Evolutionary conservation across 2,113 vertebrate genomes (phyloP).

Genomic region (Dendrocopos noguchii): DNA sequence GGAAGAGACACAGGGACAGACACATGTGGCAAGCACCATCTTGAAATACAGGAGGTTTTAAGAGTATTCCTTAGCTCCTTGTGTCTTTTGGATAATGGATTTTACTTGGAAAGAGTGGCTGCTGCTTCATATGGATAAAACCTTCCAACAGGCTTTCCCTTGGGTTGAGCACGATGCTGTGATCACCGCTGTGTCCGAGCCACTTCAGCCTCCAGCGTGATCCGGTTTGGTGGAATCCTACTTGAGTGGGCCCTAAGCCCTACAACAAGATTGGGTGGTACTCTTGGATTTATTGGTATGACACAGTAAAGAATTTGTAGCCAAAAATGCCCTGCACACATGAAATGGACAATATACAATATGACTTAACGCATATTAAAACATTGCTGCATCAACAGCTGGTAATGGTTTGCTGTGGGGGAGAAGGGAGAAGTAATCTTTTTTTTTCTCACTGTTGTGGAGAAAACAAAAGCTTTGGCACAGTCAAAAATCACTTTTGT

Average conservation of each 20-base stretch:
- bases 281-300: not conserved
- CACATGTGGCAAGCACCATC: not conserved
- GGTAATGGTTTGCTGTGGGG: conserved; percentile 49
- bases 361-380: conserved; percentile 42
- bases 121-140: not conserved
- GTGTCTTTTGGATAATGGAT: not conserved
- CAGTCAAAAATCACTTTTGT: conserved; percentile 52
- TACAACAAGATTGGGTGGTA: not conserved
- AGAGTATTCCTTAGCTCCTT: not conserved
- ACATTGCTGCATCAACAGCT: conserved; percentile 28
- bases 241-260: not conserved
- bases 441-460: conserved; percentile 36
- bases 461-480: conserved; percentile 63
- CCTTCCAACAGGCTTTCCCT: not conserved
- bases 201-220: fast-evolving
- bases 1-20: not conserved
- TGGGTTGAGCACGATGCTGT: not conserved
- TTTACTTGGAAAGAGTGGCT: not conserved
- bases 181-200: not conserved
- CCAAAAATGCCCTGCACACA: conserved; percentile 28
- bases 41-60: not conserved
- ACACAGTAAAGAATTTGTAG: conserved; percentile 36
- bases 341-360: conserved; percentile 46
- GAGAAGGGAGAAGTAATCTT: conserved; percentile 37
- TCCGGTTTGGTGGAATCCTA: no score